phyloP scores from a whole-genome alignment of 2,113 vertebrate species.

The Hipposideros armiger region DNA sequence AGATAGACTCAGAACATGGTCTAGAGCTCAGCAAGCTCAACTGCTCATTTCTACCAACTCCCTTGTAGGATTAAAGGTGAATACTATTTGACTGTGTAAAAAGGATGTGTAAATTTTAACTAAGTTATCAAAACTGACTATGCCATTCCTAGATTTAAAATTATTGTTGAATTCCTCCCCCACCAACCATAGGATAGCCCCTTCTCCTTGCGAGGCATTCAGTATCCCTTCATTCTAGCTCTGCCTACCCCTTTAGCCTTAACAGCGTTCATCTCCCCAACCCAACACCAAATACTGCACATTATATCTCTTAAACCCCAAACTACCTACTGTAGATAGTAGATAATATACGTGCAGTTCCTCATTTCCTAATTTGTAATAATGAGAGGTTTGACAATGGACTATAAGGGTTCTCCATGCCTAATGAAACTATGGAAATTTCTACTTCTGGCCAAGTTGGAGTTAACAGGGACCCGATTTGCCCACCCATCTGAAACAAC shows the following conservation, averaged over 20 bases:
- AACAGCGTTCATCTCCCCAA: neutral
- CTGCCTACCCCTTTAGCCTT: neutral
- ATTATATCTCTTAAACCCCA: neutral
- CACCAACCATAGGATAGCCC: neutral
- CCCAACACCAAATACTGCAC: neutral
- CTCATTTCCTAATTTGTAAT: neutral
- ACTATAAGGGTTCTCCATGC: neutral
- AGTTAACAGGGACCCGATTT: neutral
- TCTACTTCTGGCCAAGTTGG: neutral
- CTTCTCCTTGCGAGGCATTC: neutral
- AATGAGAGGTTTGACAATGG: neutral
- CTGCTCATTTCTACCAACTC: neutral
- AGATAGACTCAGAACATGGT: neutral
- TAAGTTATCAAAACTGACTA: neutral
- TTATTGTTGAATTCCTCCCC: neutral
- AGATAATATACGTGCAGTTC: neutral
- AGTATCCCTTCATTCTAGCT: neutral
- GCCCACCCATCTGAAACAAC: neutral
- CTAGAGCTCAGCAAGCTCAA: neutral
- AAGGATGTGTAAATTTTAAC: neutral
- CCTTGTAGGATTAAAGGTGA: neutral
- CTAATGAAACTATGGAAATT: neutral
- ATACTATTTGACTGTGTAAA: neutral
- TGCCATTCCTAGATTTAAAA: neutral
- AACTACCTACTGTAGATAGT: neutral